Base-by-base conservation (phyloP, 2,888 invertebrate species). In the Agonopterix alstromeriana region DNA sequence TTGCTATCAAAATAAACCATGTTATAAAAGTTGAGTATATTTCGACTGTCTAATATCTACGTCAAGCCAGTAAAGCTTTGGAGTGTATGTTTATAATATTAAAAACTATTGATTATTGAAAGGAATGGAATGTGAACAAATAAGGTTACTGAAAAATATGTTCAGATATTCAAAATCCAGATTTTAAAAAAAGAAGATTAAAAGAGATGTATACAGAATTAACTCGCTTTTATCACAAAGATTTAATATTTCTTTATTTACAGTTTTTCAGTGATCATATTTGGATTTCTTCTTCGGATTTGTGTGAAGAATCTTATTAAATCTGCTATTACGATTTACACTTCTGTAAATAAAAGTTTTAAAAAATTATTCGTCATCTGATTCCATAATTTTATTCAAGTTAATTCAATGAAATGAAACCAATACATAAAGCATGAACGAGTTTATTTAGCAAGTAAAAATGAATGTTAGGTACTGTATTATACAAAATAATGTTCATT, bases 311-410 rank as follows among this genome's bases (percentile, higher is more conserved):
- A 60, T 59, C 58, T 70, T 68, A 67, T 61, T 70, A 63, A 68
- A 64, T 68, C 66, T 60, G 72, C 72, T 75, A 61, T 59, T 61
- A 67, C 70, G 65, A 67, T 80, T 76, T 80, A 76, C 76, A 79
- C 65, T 73, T 76, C 70, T 80, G 78, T 80, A 78, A 81, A 81
- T 80, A 80, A 80, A 80, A 72, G 60, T 67, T 67, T 66, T 63
- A 61, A 64, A 67, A 52, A 55, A 42, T 42, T 42, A 42, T 42
- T 42, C 42, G 8, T 12, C 42, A 11, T 12, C 9, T 41, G 41
- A 2, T 46, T 10, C 50, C 47, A 53, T 46, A 38, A 7, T 38
- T 38, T 38, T 38, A 38, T 14, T 1, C 27, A 38, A 36, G 42
- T 45, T 45, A 50, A 36, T 10, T 47, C 36, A 41, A 8, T 40